A percentile compares a stretch with the other conserved stretches of the same genome.
Evolutionary conservation across 2,113 vertebrate species (phyloP).

Genomic region (Chelonoidis abingdonii): DNA sequence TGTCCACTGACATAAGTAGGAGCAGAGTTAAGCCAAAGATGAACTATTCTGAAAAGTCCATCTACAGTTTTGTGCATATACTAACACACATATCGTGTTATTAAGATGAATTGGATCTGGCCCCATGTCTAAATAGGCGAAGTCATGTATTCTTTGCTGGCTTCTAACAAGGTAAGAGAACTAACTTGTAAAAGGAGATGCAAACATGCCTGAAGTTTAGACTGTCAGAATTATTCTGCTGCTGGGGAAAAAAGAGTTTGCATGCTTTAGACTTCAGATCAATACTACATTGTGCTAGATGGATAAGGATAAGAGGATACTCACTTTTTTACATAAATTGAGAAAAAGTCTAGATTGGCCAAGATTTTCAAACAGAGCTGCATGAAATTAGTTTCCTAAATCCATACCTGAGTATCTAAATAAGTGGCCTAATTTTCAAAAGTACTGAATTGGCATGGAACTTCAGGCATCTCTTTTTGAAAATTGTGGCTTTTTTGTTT

Average conservation of each 20-base stretch:
- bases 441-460: not conserved
- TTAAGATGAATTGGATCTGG: not conserved
- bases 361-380: not conserved
- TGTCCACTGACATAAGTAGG: fast-evolving
- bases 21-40: not conserved
- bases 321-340: not conserved
- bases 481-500: not conserved
- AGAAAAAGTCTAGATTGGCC: not conserved
- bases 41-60: not conserved
- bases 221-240: not conserved
- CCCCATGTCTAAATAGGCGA: not conserved
- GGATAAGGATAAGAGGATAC: fast-evolving
- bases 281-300: not conserved
- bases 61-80: not conserved
- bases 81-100: not conserved
- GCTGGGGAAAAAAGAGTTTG: not conserved
- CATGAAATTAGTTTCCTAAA: not conserved
- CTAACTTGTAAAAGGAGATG: not conserved
- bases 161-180: not conserved
- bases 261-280: not conserved
- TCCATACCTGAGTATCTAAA: not conserved
- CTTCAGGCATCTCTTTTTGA: not conserved
- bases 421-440: not conserved
- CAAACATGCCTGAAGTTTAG: not conserved
- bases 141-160: not conserved